Evolutionary conservation across 2,113 vertebrate species (phyloP).

Genomic region (Oryzias celebensis): DNA sequence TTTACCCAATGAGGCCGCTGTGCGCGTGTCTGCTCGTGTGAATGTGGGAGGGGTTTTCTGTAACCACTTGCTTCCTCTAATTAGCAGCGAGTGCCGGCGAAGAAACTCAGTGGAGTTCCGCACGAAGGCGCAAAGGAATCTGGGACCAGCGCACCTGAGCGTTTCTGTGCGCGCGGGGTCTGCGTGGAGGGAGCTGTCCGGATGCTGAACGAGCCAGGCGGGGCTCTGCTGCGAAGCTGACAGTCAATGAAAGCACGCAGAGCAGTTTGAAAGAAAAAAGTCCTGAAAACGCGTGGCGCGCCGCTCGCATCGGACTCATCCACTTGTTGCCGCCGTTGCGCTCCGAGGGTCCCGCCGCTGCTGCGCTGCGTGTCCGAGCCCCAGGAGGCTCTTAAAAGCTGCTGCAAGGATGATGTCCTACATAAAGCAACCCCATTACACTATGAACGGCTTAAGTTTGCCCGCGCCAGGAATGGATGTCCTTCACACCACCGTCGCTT

Average conservation of each 20-base stretch:
- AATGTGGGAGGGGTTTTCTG: conserved; percentile 60
- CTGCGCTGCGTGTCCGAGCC: conserved; percentile 48
- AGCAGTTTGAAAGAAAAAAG: conserved; percentile 1
- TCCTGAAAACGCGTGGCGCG: conserved; percentile 11
- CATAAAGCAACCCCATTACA: conserved; percentile 86
- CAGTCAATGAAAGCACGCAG: conserved; percentile 3
- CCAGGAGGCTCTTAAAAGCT: conserved; percentile 47
- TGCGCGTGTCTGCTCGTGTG: conserved; percentile 2
- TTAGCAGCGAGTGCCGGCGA: conserved; percentile 68
- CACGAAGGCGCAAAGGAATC: conserved; percentile 33
- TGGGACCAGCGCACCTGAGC: conserved; percentile 44
- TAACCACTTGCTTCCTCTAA: conserved; percentile 65
- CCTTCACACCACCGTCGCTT: conserved; percentile 83
- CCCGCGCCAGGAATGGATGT: conserved; percentile 82
- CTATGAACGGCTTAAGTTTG: conserved; percentile 83
- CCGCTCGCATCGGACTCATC: conserved; percentile 22
- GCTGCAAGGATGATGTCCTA: conserved; percentile 85
- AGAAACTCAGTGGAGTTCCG: conserved; percentile 56
- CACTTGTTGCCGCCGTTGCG: conserved; percentile 31
- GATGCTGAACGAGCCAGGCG: conserved; percentile 10
- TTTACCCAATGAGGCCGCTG: neutral
- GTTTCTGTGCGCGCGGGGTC: conserved; percentile 15
- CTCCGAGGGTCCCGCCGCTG: conserved; percentile 34
- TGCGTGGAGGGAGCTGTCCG: neutral
- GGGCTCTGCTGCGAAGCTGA: conserved; percentile 20